phyloP scores from a whole-genome alignment of 2,113 vertebrate species.

The Gallinago jamesoni region DNA sequence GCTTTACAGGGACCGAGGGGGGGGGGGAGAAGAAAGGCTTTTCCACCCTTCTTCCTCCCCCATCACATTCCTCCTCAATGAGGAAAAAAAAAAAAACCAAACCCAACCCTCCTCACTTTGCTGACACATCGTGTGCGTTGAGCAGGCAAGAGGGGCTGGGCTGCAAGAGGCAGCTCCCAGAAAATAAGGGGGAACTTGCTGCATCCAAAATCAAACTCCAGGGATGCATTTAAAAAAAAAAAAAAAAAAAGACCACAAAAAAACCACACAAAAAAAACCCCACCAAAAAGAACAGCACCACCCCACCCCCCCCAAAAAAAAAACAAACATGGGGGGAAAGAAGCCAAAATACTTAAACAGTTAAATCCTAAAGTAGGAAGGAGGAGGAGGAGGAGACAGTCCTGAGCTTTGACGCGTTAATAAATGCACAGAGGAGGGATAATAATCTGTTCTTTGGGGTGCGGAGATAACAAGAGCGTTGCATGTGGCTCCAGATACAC shows the following conservation, averaged over 20 bases:
- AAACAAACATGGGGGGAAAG: too few relatives aligned
- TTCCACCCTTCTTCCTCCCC: background rate
- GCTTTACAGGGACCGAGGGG: background rate
- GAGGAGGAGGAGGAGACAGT: background rate
- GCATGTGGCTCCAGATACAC: background rate
- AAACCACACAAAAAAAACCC: background rate
- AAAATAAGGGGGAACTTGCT: background rate
- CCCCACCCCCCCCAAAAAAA: too few relatives aligned
- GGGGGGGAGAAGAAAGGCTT: background rate
- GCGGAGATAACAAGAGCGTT: background rate
- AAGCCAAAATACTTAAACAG: background rate
- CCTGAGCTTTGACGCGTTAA: background rate
- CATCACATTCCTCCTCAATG: background rate
- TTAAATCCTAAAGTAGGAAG: background rate
- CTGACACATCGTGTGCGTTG: background rate
- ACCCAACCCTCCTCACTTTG: background rate
- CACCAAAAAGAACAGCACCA: too few relatives aligned
- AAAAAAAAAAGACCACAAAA: background rate
- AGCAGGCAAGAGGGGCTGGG: background rate
- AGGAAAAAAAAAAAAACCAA: too few relatives aligned
- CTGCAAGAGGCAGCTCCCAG: background rate
- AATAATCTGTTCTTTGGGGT: background rate
- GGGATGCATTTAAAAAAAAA: accelerated
- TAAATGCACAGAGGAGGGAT: background rate
- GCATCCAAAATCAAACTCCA: background rate